A percentile compares a stretch with the other conserved stretches of the same genome.
These are phyloP conservation scores for Mormyrus hasselquistii DNA, from an alignment of 2,797 vertebrate genomes.

Conservation along the genomic window DNA sequence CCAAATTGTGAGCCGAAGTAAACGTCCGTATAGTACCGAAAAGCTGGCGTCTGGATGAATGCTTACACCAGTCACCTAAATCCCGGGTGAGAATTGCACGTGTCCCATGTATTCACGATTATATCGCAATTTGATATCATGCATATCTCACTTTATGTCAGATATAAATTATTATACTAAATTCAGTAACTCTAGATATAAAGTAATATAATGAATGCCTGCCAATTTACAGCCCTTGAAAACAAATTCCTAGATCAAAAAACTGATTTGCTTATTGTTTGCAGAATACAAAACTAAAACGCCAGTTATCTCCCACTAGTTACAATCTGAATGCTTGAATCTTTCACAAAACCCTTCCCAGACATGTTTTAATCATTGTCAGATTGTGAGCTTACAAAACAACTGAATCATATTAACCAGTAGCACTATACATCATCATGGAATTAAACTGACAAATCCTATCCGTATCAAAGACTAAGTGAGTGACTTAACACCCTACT, in stretches of 20 bases:
- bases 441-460: background rate
- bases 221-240: background rate
- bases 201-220: background rate
- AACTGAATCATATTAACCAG: slow-evolving; percentile 1
- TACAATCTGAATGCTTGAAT: background rate
- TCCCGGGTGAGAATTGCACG: background rate
- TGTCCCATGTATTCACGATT: background rate
- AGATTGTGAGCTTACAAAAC: background rate
- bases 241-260: background rate
- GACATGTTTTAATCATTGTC: background rate
- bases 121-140: background rate
- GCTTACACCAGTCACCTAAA: background rate
- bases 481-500: background rate
- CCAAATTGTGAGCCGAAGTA: background rate
- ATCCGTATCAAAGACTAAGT: background rate
- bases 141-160: background rate
- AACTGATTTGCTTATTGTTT: background rate
- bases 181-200: background rate
- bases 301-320: no score
- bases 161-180: background rate
- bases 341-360: background rate
- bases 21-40: background rate
- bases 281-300: background rate
- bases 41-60: background rate
- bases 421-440: background rate